Percentiles rank a stretch among this genome's conserved stretches.
These are phyloP conservation scores for Nibea albiflora DNA, from an alignment of 2,113 vertebrate genomes.

Conservation along the genomic window DNA sequence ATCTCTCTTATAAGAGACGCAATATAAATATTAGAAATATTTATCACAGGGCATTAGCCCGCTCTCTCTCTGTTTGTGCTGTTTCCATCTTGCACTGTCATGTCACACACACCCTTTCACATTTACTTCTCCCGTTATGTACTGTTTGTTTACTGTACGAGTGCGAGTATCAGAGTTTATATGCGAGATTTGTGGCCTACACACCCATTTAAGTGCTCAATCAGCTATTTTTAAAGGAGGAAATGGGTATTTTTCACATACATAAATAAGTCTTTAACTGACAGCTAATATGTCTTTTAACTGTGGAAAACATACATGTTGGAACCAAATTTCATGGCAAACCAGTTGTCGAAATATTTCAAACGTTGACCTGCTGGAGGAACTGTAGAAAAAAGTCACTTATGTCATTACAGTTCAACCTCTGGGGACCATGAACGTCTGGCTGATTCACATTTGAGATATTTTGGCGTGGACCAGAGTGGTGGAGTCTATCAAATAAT, in stretches of 20 bases:
- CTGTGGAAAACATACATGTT: too few species aligned
- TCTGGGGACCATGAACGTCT: neutral
- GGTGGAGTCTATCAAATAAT: neutral
- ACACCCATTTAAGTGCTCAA: neutral
- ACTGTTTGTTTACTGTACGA: neutral
- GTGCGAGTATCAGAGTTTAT: neutral
- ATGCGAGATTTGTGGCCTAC: too few species aligned
- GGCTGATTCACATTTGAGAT: neutral
- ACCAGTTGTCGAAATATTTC: neutral
- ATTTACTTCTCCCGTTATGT: neutral
- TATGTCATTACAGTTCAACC: neutral
- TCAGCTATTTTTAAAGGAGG: neutral
- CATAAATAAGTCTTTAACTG: too few species aligned
- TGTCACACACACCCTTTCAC: neutral
- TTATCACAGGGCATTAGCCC: conserved; percentile 27
- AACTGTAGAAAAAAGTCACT: too few species aligned
- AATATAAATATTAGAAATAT: conserved; percentile 38
- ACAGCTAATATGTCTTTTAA: too few species aligned
- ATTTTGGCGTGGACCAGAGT: neutral
- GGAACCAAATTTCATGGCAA: too few species aligned
- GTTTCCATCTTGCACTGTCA: conserved; percentile 12
- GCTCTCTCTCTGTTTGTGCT: conserved; percentile 11
- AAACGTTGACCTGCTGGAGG: neutral
- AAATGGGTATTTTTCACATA: neutral
- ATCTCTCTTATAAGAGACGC: conserved; percentile 35